Base-by-base conservation (phyloP, 1,140 invertebrate genomes). In the Propsilocerus akamusi region DNA sequence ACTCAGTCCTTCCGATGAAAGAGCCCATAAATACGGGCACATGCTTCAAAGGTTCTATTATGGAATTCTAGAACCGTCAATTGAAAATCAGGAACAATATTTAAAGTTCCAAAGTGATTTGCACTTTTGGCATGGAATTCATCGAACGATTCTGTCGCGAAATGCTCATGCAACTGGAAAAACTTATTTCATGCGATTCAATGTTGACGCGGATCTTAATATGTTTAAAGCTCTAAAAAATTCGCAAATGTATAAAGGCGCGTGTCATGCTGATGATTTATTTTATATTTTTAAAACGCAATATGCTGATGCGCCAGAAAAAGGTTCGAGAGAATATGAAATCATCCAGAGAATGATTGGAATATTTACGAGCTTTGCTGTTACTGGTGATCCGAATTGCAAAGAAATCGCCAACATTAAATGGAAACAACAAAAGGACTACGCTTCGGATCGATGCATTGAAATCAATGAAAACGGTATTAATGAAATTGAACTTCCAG, bases 191-290 rank as follows among this genome's bases (percentile, higher is more conserved):
- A 70, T 71, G 49, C 60, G 65, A 50, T 68, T 71, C 51, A 62
- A 67, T 23, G 55, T 67, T 46, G 64, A 68, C 25, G 58, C 53
- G 52, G 34, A 64, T 55, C 46, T 65, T 58, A 55, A 71, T 53
- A 63, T 60, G 14, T 58, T 57, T 28, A 59, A 59, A 24, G 5
- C 22, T 25, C 25, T 25, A 12, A 34, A 17, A 17, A 25, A 46
- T 26, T 46, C 8, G 22, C 8, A 14, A 23, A 6, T 12, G 22
- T 53, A 69, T 23, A 55, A 65, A 56, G 72, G 78, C 10, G 68
- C 70, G 1, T 71, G 68, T 53, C 79, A 81, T 55, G 73, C 69
- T 0, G 79, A 81, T 52, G 79, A 81, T 54, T 34, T 80, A 2
- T 72, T 72, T 52, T 80, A 79, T 59, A 53, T 80, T 5, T 81